Conservation (phyloP, 2,797 vertebrate species). For the Takifugu rubripes region DNA sequence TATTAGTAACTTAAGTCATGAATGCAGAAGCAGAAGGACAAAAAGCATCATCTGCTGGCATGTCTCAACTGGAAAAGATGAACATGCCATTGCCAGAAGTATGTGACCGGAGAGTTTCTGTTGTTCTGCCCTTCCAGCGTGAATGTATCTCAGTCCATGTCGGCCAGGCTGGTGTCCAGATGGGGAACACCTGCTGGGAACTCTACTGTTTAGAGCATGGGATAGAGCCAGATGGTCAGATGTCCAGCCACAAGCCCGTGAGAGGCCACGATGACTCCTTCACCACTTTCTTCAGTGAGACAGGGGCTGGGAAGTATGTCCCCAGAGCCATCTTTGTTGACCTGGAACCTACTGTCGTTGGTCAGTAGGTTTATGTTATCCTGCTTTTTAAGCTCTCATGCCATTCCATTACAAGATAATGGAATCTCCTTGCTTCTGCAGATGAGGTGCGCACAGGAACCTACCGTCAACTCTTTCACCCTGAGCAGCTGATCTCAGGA, state of each 20-base stretch:
- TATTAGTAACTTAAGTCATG: too few species aligned
- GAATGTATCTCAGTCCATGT: constrained; percentile 77
- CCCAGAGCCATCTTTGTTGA: constrained; percentile 74
- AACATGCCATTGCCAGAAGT: background rate
- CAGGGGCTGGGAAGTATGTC: constrained; percentile 72
- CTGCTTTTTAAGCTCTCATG: too few species aligned
- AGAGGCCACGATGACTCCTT: constrained; percentile 73
- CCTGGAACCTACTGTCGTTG: constrained; percentile 76
- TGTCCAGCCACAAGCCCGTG: constrained; percentile 39
- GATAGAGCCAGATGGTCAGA: constrained; percentile 74
- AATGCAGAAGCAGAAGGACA: constrained; percentile 13
- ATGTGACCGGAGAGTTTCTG: background rate
- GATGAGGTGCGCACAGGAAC: constrained; percentile 75
- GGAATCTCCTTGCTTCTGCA: constrained; percentile 20
- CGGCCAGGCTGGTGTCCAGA: constrained; percentile 79
- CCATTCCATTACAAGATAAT: too few species aligned
- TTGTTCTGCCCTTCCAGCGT: constrained; percentile 48
- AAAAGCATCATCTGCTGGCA: too few species aligned
- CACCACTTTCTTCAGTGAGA: constrained; percentile 78
- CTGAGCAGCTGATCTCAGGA: constrained; percentile 76
- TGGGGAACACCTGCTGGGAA: constrained; percentile 80
- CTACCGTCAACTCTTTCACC: constrained; percentile 76
- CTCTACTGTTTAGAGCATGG: constrained; percentile 76
- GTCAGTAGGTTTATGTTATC: constrained; percentile 38
- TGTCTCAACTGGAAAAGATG: too few species aligned